Evolutionary conservation across 2,113 vertebrate species (phyloP), one percentile per base, ranked within the genome.

Genomic region (Centropristis striata): DNA sequence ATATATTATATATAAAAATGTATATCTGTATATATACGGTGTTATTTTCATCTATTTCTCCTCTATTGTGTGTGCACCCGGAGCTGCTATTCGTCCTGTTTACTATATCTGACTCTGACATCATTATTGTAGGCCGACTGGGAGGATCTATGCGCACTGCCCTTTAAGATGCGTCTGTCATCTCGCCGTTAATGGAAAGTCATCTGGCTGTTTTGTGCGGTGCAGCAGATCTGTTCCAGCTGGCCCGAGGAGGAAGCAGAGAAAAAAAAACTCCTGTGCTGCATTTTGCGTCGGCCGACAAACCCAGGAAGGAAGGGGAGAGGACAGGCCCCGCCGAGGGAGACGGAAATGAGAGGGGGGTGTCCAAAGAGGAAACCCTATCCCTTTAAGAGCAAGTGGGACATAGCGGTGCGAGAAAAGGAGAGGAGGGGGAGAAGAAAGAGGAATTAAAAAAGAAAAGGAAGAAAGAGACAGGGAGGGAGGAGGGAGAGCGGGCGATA

Each of bases 331-430:
- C 23, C 50, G 66, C 64, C 66, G 82, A 75, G 75, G 64, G 80
- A 84, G 90, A 68, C 93, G 92, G 93, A 93, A 94, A 92, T 89
- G 88, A 89, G 86, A 85, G 86, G 88, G 87, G 89, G 90, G 79
- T 74, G 90, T 83, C 84, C 80, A 73, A 74, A 76, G 83, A 87
- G 86, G 83, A 88, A 89, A 80, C 65, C 44, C 89, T 42, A 92
- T 91, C 93, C 94, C 95, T 96, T 96, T 96, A 95, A 95, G 90
- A 93, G 90, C 93, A 89, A 94, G 94, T 91, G 95, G 93, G 94
- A 94, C 94, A 93, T 90, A 94, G 93, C 94, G 91, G 93, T 92
- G 93, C 93, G 94, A 93, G 91, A 90, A 92, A 92, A 93, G 92
- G 92, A 94, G 94, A 94, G 93, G 93, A 94, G 93, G 93, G 94